Base-by-base conservation (phyloP, 2,888 invertebrate genomes). In the Drosophila gaucha region DNA sequence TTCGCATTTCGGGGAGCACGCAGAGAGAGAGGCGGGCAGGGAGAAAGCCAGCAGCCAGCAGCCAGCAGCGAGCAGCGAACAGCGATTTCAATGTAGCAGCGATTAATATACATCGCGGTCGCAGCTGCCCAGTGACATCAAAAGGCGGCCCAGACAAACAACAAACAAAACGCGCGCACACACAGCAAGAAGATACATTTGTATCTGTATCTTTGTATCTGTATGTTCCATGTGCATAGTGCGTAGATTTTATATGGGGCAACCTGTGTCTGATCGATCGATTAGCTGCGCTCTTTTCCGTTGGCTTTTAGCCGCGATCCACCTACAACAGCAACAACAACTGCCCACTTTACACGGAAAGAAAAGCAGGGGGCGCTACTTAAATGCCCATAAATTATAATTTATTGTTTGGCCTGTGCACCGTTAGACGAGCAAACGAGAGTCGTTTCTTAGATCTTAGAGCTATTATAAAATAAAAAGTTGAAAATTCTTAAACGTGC, bases 351-450 rank as follows among this genome's bases (percentile, higher is more conserved):
- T 58, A 74, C 57, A 70, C 35, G 55, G 46, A 35, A 46, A 41
- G 44, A 31, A 65, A 70, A 56, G 71, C 71, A 58, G 36, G 47
- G 77, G 74, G 63, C 57, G 71, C 79, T 79, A 80, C 84, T 88
- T 85, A 88, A 85, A 88, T 78, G 75, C 65, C 80, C 73, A 85
- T 85, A 85, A 85, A 88, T 88, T 88, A 86, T 88, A 88, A 88
- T 86, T 84, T 85, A 88, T 88, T 77, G 86, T 69, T 67, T 52
- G 38, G 59, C 30, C 30, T 38, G 31, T 43, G 31, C 49, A 43
- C 39, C n/a, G n/a, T n/a, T n/a, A n/a, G n/a, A 41, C 31, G 31
- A 36, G 16, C 65, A 12, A 41, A 26, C 71, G 72, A 72, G 73
- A 58, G 67, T 24, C 14, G 67, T 36, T 52, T 52, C 66, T 30